Conservation (phyloP, 1,140 invertebrate genomes). For the Drosophila nigrodunni region DNA sequence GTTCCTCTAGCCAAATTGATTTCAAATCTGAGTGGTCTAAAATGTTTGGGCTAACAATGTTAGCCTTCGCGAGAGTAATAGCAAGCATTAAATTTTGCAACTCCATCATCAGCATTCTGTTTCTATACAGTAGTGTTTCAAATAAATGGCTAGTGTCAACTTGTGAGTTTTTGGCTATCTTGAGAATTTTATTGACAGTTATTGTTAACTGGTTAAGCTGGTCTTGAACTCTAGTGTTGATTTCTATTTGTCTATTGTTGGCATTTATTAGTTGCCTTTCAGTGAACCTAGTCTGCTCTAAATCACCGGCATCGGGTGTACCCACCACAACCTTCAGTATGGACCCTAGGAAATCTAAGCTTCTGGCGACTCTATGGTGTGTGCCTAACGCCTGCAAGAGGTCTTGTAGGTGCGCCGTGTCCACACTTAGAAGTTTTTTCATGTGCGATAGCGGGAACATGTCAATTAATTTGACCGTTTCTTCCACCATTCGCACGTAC, state of each 20-base stretch:
- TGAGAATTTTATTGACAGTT: background rate
- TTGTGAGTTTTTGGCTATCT: too few relatives aligned
- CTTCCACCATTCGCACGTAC: too few relatives aligned
- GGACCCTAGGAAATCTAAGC: background rate
- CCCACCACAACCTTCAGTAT: too few relatives aligned
- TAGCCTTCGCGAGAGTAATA: too few relatives aligned
- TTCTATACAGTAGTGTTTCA: slow-evolving; percentile 23
- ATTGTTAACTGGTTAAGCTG: background rate
- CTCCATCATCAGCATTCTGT: slow-evolving; percentile 26
- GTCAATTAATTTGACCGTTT: too few relatives aligned
- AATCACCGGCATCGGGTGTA: background rate
- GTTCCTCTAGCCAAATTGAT: slow-evolving; percentile 38
- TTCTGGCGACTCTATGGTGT: slow-evolving; percentile 9
- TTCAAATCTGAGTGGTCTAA: slow-evolving; percentile 34
- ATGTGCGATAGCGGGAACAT: too few relatives aligned
- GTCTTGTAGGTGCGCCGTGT: slow-evolving; percentile 2
- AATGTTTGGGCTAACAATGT: background rate
- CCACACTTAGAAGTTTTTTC: slow-evolving; percentile 1
- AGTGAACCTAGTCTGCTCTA: background rate
- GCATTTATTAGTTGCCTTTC: background rate
- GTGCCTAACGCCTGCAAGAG: background rate
- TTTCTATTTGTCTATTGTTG: slow-evolving; percentile 8
- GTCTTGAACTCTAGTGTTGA: slow-evolving; percentile 4
- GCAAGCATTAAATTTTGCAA: too few relatives aligned
- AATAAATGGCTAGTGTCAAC: slow-evolving; percentile 14